These are phyloP conservation scores for Graphium colonna DNA, from an alignment of 2,888 invertebrate genomes.

Conservation along the genomic window DNA sequence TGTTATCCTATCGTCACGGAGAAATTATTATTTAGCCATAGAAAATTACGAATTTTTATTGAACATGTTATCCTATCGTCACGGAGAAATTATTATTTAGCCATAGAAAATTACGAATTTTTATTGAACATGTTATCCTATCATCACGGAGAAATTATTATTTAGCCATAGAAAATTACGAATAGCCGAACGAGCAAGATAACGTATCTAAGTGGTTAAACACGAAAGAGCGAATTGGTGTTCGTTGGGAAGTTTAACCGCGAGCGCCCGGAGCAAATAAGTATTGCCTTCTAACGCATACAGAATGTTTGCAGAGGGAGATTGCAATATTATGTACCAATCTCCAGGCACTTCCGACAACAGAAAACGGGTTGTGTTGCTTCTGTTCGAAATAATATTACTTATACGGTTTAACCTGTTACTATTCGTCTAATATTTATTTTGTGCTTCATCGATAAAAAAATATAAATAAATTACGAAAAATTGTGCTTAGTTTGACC, in stretches of 20 bases:
- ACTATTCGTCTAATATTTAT: too few relatives aligned
- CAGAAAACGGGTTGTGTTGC: constrained; percentile 46
- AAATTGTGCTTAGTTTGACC: too few relatives aligned
- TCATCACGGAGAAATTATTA: too few relatives aligned
- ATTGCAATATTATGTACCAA: constrained; percentile 74
- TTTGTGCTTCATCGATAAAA: too few relatives aligned
- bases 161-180: not conserved
- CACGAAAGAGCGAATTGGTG: constrained; percentile 70
- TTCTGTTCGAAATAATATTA: constrained; percentile 51
- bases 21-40: too few relatives aligned
- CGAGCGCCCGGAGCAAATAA: constrained; percentile 51
- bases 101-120: too few relatives aligned
- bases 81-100: too few relatives aligned
- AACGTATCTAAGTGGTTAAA: constrained; percentile 60
- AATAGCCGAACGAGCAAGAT: constrained; percentile 35
- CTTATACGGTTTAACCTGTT: constrained; percentile 47
- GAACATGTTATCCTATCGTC: too few relatives aligned
- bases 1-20: too few relatives aligned
- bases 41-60: too few relatives aligned
- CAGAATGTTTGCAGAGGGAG: constrained; percentile 65
- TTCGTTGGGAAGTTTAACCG: constrained; percentile 64
- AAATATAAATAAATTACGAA: too few relatives aligned
- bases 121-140: too few relatives aligned
- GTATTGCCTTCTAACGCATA: constrained; percentile 62
- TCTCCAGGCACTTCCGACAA: constrained; percentile 54